Base-by-base conservation (phyloP, 1,140 invertebrate genomes). In the Drosophila obscura region DNA sequence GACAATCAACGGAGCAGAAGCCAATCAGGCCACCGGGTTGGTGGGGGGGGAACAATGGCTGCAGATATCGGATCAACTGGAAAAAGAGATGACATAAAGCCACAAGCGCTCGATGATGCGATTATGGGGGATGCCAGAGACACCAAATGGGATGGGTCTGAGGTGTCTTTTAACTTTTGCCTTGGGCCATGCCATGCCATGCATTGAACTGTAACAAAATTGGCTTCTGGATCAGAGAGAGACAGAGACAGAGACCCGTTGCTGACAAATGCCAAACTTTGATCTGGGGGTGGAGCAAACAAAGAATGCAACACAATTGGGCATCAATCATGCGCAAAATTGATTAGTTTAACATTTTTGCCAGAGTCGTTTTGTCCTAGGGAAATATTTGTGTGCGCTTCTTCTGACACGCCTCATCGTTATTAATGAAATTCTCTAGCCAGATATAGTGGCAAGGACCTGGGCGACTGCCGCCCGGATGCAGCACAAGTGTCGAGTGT, bases 271-370 rank as follows among this genome's bases (percentile, higher is more conserved):
- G 71, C 53, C 63, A 67, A 41, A 39, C 11, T 39, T 11, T 39
- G 15, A 4, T 19, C 19, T 11, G 22, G 19, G 44, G 24, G 41
- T 11, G n/a, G 53, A 35, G 44, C 53, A 67, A 80, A 78, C 63
- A 83, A 78, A 87, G 81, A 87, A 87, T 87, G 82, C 82, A 87
- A 66, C 78, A 73, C 82, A 79, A 87, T 88, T 88, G 82, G 75
- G 82, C 82, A 87, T 87, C 82, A 85, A 85, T 88, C 82, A 85
- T 82, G 82, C 83, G 78, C 50, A 85, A 85, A 85, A 85, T 85
- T 85, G 82, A 85, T 87, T 88, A 87, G 83, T 81, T 87, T 24
- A 61, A 77, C 68, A 67, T 74, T 77, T 53, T 45, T 65, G 24
- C 56, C 39, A 51, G 28, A 65, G 35, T 11, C 16, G 1, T n/a